Evolutionary conservation across 2,888 invertebrate genomes (phyloP), one percentile per base, ranked within the genome.

Genomic region (Thysanoteuthis rhombus): DNA sequence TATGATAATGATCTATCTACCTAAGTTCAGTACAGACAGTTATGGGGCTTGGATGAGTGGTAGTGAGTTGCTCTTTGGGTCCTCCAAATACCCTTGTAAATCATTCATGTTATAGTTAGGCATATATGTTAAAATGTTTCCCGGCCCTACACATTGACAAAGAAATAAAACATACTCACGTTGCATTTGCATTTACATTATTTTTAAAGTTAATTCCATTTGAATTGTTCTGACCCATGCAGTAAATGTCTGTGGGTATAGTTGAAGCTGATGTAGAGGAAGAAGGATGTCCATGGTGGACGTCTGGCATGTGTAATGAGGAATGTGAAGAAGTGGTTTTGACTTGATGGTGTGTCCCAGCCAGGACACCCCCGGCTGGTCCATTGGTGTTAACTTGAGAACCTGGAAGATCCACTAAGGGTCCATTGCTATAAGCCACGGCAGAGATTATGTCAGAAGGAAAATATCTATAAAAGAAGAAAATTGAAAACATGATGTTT

Each of bases 381-480:
- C 92, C 92, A 92, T 92, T 42, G 32, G 40, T 42, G 19, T 19
- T 45, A 19, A 42, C 40, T 45, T 40, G 45, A 32, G 92, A 42
- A 5, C 12, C 92, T 19, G 45, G 42, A 32, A 92, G 92, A 42
- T 40, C 45, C 19, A 45, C 92, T 40, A 45, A n/a, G 19, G 45
- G 45, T 45, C 92, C 92, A 40, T 92, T 92, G 45, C 45, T 92
- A 32, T 92, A 92, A 0, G 92, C 45, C 45, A 92, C 92, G 3
- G 92, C 92, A 45, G 42, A 42, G 5, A 92, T 92, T 28, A 92
- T 32, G 16, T 92, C 92, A 32, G 42, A n/a, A 3, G 92, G 40
- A n/a, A 92, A 92, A 92, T 92, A 92, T 36, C 92, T 92, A n/a
- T 1, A 92, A 92, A 75, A 75, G 12, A 40, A 42, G n/a, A 90